These are phyloP conservation scores for Lasioglossum figueresi DNA, from an alignment of 2,888 invertebrate genomes.

Conservation along the genomic window DNA sequence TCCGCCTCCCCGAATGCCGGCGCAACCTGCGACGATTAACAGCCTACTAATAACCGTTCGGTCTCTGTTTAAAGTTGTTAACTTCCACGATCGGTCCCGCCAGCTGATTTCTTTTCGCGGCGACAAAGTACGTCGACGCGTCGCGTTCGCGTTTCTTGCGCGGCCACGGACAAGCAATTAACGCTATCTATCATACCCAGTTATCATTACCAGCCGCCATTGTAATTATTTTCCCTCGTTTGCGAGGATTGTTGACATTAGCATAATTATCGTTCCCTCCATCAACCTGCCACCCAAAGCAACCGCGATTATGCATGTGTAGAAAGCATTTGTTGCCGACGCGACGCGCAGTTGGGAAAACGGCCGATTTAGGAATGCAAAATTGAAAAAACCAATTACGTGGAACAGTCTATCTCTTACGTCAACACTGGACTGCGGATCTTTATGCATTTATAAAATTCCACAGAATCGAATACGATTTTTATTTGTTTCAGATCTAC, in stretches of 20 bases:
- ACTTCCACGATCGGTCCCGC: background rate
- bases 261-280: constrained; percentile 25
- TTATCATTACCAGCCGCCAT: constrained; percentile 38
- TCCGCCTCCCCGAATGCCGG: constrained; percentile 43
- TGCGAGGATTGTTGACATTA: constrained; percentile 24
- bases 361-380: too few relatives aligned
- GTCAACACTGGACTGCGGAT: too few relatives aligned
- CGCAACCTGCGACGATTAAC: constrained; percentile 66
- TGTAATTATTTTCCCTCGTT: constrained; percentile 24
- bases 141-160: constrained; percentile 17
- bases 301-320: constrained; percentile 15
- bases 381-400: too few relatives aligned
- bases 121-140: background rate
- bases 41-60: constrained; percentile 65
- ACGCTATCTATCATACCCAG: constrained; percentile 27
- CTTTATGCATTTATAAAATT: too few relatives aligned
- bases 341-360: background rate
- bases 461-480: too few relatives aligned
- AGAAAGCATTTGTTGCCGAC: background rate
- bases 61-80: background rate
- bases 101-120: background rate
- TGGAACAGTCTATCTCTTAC: too few relatives aligned
- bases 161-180: constrained; percentile 24
- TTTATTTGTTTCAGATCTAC: too few relatives aligned
- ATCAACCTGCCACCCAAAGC: background rate